Base-by-base conservation (phyloP, 2,888 invertebrate genomes). In the Cheiracanthium punctorium region DNA sequence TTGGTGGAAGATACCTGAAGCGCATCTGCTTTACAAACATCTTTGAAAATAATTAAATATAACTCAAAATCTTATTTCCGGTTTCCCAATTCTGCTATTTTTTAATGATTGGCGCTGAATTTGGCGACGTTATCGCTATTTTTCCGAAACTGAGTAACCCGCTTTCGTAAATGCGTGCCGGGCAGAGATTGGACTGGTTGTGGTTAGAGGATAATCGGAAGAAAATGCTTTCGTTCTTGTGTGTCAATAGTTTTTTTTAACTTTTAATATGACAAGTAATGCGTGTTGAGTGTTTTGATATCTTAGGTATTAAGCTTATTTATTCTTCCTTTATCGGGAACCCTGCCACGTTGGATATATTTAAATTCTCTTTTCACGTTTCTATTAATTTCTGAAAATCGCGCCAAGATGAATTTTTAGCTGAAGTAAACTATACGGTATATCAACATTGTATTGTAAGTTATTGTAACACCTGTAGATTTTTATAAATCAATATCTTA, bases 401-500 rank as follows among this genome's bases (percentile, higher is more conserved):
- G 28, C 58, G 65, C 65, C 65, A 65, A 65, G n/a, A 29, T 29
- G 17, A 20, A 14, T 17, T 65, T 1, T 17, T 30, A 17, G 29
- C n/a, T 30, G n/a, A 30, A 30, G 29, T 20, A 14, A n/a, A 33
- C n/a, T n/a, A 29, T n/a, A 32, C 69, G 32, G 32, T 33, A n/a
- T 30, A 32, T 69, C 33, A 33, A 8, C 33, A 69, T 33, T 69
- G 32, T 32, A 69, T 33, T 24, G 69, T 69, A 69, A 33, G 12
- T n/a, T 33, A 33, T 33, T 32, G n/a, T 32, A 33, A 20, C 33
- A 69, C 33, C 69, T 69, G 33, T 69, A 33, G 69, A 69, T 69
- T 33, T 67, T 69, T 69, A 33, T 20, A 5, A 69, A 69, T 69
- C 32, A 58, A 58, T 58, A 58, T 58, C 24, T 12, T 58, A 24